Evolutionary conservation across 2,113 vertebrate species (phyloP), one percentile per base, ranked within the genome.

Genomic region (Globicephala melas): DNA sequence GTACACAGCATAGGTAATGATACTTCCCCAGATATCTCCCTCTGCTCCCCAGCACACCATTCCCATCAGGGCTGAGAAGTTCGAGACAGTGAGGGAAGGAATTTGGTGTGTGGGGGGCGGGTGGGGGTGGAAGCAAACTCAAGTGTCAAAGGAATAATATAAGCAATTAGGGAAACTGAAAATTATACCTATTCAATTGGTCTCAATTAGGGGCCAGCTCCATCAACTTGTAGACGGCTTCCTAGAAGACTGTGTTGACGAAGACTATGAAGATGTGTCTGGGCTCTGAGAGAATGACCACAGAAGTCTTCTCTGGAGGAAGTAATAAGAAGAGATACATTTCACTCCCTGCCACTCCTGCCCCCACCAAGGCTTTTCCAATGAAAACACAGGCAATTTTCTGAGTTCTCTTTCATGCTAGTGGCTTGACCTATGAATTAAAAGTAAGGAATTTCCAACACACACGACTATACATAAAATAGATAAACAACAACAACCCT

Each of bases 121-220:
- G 50, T 0, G 23, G 23, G 14, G 12, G 23, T 11, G 18, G 14
- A 96, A 93, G 44, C 58, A 96, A 94, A 68, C 23, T 88, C 80
- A 91, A 68, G 15, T 9, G 31, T n/a, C 60, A 81, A 91, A 90
- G 71, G 55, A 70, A 53, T 55, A 95, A 36, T 41, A 89, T 5
- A 55, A 92, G 25, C 77, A 83, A 94, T 12, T 81, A 28, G 47
- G 17, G 3, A 97, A 81, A 77, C 55, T 80, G 58, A 87, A 97
- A 73, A 60, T 26, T 50, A 58, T 21, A 62, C 13, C 8, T 41
- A 91, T 71, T 92, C 18, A 79, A 47, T 95, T 83, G 94, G 31
- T 38, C 38, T 96, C 58, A 89, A 25, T 63, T 55, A 95, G 31
- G 47, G 47, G 58, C 18, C 58, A 63, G 50, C 17, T 82, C 63